Evolutionary conservation across 2,888 invertebrate species (phyloP).

Genomic region (Mamestra brassicae): DNA sequence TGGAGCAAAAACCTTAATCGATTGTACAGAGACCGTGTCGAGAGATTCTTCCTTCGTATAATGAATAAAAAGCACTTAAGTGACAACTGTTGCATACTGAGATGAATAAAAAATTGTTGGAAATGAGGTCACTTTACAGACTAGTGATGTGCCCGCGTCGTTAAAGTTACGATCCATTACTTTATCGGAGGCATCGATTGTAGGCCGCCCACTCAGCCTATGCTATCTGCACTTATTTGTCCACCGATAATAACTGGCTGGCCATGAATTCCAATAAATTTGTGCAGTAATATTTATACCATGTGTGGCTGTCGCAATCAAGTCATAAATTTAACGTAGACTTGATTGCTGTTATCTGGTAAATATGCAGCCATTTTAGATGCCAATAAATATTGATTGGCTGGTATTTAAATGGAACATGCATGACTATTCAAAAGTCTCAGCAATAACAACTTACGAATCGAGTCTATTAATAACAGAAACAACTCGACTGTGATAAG

Average conservation of each 20-base stretch:
- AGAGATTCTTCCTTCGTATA: constrained; percentile 66
- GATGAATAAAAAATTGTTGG: constrained; percentile 73
- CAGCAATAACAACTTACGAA: constrained; percentile 39
- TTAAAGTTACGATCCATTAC: constrained; percentile 66
- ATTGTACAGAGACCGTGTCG: constrained; percentile 67
- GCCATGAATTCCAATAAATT: constrained; percentile 73
- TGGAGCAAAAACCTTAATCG: constrained; percentile 70
- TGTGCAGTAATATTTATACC: constrained; percentile 60
- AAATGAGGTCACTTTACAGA: constrained; percentile 75
- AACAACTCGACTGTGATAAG: not conserved
- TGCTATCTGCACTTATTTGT: constrained; percentile 67
- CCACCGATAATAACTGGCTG: constrained; percentile 68
- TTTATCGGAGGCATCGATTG: constrained; percentile 53
- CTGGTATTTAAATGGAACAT: constrained; percentile 51
- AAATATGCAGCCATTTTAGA: constrained; percentile 61
- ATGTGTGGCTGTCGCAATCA: constrained; percentile 61
- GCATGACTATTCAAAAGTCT: constrained; percentile 48
- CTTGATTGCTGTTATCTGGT: constrained; percentile 58
- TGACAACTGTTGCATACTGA: constrained; percentile 63
- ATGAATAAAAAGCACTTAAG: constrained; percentile 60
- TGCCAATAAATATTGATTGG: constrained; percentile 56
- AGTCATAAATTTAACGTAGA: constrained; percentile 59
- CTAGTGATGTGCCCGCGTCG: constrained; percentile 66
- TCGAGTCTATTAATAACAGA: constrained; percentile 13
- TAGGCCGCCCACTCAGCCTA: constrained; percentile 60